Base-by-base conservation (phyloP, 2,113 vertebrate genomes). In the Pelecanus crispus region DNA sequence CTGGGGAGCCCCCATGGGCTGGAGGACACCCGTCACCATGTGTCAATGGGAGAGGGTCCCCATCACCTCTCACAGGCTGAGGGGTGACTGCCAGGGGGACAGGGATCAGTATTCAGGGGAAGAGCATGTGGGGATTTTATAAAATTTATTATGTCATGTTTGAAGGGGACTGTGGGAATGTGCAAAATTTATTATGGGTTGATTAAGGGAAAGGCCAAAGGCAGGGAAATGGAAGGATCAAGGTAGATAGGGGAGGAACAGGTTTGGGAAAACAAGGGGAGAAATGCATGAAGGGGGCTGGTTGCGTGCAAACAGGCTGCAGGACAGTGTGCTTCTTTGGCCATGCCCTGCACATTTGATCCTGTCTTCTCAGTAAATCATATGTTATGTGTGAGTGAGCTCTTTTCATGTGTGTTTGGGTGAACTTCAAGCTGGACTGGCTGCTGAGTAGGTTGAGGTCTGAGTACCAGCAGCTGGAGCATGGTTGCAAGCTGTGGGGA, bases 21-120 rank as follows among this genome's bases (percentile, higher is more conserved):
- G 34, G 17, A 22, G 13, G 10, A 62, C 16, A 56, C 2, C 5
- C 0, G 0, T 52, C 34, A 58, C 10, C 32, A 6, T 28, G 8
- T 62, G 34, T 38, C 47, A 62, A 3, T 6, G 4, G 14, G 8
- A 75, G 24, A 67, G 13, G 3, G 13, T 40, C 13, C 3, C 10
- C 24, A 71, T 52, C 16, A 52, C 7, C 15, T 75, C 20, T 75
- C 20, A 38, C 13, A 90, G 34, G 12, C 24, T 62, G 36, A 44
- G 34, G 4, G 9, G 4, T 83, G 38, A 50, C 29, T 61, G 52
- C n/a, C n/a, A 45, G 1, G 9, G 19, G 5, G 8, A 58, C 4
- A 17, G 7, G 19, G 29, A 59, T 50, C 40, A 28, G n/a, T 40
- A 53, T 7, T 7, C 24, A 2, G 1, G 4, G 20, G 21, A 53